Conservation (phyloP, 1,140 invertebrate genomes). For the Cydia splendana region DNA sequence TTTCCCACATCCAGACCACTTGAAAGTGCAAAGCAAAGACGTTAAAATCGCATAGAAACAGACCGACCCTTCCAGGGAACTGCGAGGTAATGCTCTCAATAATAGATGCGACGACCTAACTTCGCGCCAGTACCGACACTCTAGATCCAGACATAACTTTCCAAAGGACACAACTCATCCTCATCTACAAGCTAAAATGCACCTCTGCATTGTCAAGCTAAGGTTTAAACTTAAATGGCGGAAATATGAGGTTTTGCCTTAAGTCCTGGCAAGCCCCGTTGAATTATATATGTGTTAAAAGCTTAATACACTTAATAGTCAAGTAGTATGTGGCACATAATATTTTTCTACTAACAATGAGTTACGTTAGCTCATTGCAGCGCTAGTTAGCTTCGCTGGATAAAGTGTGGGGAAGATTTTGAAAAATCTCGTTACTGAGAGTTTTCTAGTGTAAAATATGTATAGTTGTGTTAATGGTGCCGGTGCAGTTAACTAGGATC, state of each 20-base stretch:
- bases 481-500: too few species aligned
- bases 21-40: constrained; percentile 5
- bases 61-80: background rate
- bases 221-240: constrained; percentile 39
- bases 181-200: constrained; percentile 36
- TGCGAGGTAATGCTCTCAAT: constrained; percentile 62
- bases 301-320: constrained; percentile 70
- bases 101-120: constrained; percentile 74
- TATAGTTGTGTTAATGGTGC: background rate
- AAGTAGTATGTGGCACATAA: constrained; percentile 44
- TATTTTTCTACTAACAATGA: constrained; percentile 31
- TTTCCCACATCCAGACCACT: background rate
- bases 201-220: constrained; percentile 42
- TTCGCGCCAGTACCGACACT: constrained; percentile 67
- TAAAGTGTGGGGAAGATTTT: constrained; percentile 9
- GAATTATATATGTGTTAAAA: constrained; percentile 76
- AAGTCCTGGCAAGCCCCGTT: constrained; percentile 42
- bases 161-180: constrained; percentile 54
- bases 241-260: constrained; percentile 43
- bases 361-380: background rate
- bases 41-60: background rate
- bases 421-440: background rate
- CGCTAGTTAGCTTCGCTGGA: background rate
- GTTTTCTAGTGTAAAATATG: background rate
- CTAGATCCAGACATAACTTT: constrained; percentile 63